Evolutionary conservation across 2,888 invertebrate genomes (phyloP), one percentile per base, ranked within the genome.

Genomic region (Belgica antarctica): DNA sequence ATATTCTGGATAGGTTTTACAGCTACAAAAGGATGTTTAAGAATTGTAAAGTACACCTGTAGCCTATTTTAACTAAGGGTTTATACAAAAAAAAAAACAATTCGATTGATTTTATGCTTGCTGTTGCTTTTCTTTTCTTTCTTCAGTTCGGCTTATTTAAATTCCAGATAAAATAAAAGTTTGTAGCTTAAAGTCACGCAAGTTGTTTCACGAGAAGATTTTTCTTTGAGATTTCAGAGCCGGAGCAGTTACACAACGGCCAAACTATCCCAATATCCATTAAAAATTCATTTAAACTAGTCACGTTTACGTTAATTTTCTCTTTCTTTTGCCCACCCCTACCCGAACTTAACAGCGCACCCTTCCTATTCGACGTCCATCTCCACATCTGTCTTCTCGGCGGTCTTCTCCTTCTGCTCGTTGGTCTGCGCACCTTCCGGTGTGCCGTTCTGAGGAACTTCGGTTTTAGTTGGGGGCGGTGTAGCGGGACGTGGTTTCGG

Each of bases 401-500:
- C 52, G 8, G 7, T 52, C 12, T 52, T 52, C 8, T 52, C 52
- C 17, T 52, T 52, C 22, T 17, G 17, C n/a, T 52, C 47, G 12
- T 66, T 28, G n/a, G 41, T 17, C 41, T 28, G 57, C 15, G 27
- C 31, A 1, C 19, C 31, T 57, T 57, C 68, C 2, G 19, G 19
- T 22, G 24, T 8, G 4, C 27, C 46, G 17, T 65, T 65, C 17
- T 46, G 65, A n/a, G 46, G 46, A 12, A 27, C 47, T 34, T 62
- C 62, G 3, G 31, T 19, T 36, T 62, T 62, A 4, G 81, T 79
- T 75, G 84, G 83, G 46, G 85, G 85, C 61, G 85, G 85, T 1
- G 84, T 81, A 52, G 85, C 84, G 15, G 85, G 85, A 80, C 94
- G 94, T 5, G 96, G 96, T 79, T 94, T 94, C 66, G 94, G 92